Conservation (phyloP, 2,888 invertebrate genomes). For the Drosophila quinaria region DNA sequence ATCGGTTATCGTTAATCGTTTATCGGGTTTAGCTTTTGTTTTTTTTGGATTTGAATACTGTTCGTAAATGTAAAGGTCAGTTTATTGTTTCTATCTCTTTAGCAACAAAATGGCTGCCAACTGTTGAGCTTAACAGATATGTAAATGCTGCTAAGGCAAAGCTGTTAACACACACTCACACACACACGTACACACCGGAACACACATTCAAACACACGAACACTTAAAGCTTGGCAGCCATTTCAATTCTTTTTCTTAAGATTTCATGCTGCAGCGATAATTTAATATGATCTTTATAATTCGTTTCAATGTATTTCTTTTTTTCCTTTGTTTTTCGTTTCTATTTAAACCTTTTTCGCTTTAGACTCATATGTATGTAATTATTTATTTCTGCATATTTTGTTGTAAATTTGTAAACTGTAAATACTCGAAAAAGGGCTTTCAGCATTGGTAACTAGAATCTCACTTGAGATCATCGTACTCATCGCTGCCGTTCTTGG, state of each 20-base stretch:
- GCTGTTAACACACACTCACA: constrained; percentile 46
- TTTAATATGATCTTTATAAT: constrained; percentile 53
- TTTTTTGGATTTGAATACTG: constrained; percentile 69
- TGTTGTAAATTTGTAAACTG: constrained; percentile 82
- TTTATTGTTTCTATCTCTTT: constrained; percentile 30
- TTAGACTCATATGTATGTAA: constrained; percentile 29
- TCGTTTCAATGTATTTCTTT: constrained; percentile 41
- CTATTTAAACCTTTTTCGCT: constrained; percentile 34
- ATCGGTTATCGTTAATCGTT: constrained; percentile 12
- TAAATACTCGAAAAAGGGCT: constrained; percentile 81
- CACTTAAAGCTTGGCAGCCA: constrained; percentile 60
- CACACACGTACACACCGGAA: constrained; percentile 16
- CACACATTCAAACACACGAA: constrained; percentile 31
- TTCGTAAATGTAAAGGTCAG: constrained; percentile 62
- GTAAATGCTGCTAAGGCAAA: constrained; percentile 62
- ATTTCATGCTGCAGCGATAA: constrained; percentile 22
- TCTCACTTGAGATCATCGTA: constrained; percentile 84
- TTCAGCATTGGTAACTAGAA: constrained; percentile 46
- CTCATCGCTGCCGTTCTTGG: constrained; percentile 85
- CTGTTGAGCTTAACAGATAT: constrained; percentile 43
- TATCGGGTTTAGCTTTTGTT: constrained; percentile 20
- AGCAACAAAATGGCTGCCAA: constrained; percentile 60
- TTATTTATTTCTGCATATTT: constrained; percentile 45
- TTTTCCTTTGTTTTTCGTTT: constrained; percentile 13
- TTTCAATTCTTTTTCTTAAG: constrained; percentile 21